These are phyloP conservation scores for Gymnoscopelus microlampas DNA, from an alignment of 2,797 vertebrate species.

Conservation along the genomic window DNA sequence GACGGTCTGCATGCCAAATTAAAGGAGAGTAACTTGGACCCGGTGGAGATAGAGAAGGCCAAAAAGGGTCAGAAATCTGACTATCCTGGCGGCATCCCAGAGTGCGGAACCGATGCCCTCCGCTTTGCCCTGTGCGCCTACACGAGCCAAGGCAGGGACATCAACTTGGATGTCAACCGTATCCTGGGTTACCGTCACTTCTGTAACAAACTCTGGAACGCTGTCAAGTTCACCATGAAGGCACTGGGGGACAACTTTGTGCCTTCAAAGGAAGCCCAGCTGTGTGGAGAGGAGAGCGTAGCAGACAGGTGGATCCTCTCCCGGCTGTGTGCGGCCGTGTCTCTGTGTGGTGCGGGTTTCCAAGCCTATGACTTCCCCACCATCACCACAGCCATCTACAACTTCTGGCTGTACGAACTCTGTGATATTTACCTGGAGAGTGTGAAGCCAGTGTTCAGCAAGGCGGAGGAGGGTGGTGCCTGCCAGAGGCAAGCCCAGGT, in stretches of 20 bases:
- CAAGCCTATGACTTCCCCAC: slow-evolving; percentile 81
- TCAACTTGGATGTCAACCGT: slow-evolving; percentile 94
- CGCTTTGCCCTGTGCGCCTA: slow-evolving; percentile 87
- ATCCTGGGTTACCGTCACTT: slow-evolving; percentile 93
- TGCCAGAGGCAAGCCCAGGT: slow-evolving; percentile 68
- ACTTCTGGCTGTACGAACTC: slow-evolving; percentile 92
- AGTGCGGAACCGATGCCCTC: slow-evolving; percentile 88
- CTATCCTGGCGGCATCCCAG: slow-evolving; percentile 87
- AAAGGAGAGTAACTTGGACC: slow-evolving; percentile 89
- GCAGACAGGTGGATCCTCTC: slow-evolving; percentile 86
- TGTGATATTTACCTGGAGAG: slow-evolving; percentile 88
- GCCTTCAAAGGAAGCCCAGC: slow-evolving; percentile 79
- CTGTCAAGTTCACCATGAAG: slow-evolving; percentile 90
- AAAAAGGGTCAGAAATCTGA: slow-evolving; percentile 90
- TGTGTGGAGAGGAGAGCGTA: slow-evolving; percentile 83
- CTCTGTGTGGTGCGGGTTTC: slow-evolving; percentile 78
- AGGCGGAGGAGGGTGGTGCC: slow-evolving; percentile 60
- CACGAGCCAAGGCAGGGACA: slow-evolving; percentile 90
- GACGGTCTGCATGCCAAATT: slow-evolving; percentile 90
- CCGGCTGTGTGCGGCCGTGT: slow-evolving; percentile 79
- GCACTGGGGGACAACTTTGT: slow-evolving; percentile 86
- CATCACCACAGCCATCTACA: slow-evolving; percentile 84
- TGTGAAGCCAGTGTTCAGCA: slow-evolving; percentile 82
- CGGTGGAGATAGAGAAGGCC: slow-evolving; percentile 87
- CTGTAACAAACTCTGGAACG: slow-evolving; percentile 97